Evolutionary conservation across 2,797 vertebrate genomes (phyloP), one percentile per base, ranked within the genome.

Genomic region (Botia almorhae): DNA sequence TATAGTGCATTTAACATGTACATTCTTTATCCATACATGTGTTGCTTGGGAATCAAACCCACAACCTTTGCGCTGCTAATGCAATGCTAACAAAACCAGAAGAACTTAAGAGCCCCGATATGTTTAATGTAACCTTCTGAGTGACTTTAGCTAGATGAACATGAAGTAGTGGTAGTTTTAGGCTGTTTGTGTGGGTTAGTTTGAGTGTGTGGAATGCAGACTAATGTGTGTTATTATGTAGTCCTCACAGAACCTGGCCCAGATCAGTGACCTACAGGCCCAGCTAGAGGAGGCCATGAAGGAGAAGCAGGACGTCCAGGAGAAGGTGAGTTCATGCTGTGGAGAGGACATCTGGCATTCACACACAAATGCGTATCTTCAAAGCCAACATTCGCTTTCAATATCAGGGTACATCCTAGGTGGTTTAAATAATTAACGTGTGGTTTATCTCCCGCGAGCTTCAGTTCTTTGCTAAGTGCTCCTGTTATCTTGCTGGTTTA

Each of bases 271-370:
- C 84, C 95, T 99, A 46, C 97, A 99, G 74, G 91, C 93, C 11
- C 97, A 99, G 88, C 92, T 99, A 82, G 97, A 98, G 84, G 98
- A 99, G 29, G 91, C 95, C 86, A 92, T 90, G 85, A 99, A 97
- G 89, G 97, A 98, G 89, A 98, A 97, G 82, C 97, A 98, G 88
- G 97, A 98, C 74, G 85, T 97, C 6, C 97, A 98, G 86, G 98
- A 99, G 87, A 98, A 96, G 97, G 98, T 99, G 90, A 64, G 64
- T 39, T 36, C 21, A 55, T 26, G 53, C 58, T 61, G 58, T 7
- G 17, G 61, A 11, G 17, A 19, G 16, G 29, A 33, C 26, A 61
- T 13, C 58, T 63, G 48, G 46, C 17, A 50, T 55, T 8, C 14
- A 26, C 16, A 43, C 29, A 39, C 17, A 68, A 76, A 67, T 39